These are phyloP conservation scores for Nannobrachium achirus DNA, from an alignment of 2,113 vertebrate species.

Conservation along the genomic window DNA sequence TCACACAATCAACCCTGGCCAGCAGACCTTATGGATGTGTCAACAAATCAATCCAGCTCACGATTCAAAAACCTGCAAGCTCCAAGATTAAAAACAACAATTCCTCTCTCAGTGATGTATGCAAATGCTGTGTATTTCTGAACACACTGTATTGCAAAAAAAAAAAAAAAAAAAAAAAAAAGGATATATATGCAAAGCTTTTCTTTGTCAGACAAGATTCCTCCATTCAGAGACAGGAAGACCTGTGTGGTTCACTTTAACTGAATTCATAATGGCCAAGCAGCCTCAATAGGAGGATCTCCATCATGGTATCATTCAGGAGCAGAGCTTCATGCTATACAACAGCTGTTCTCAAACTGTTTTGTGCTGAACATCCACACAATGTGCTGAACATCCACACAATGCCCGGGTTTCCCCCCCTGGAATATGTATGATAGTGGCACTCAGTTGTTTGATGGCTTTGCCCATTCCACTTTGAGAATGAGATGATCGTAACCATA, in stretches of 20 bases:
- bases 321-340: slow-evolving; percentile 5
- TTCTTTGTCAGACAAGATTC: slow-evolving; percentile 31
- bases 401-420: no score
- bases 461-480: slow-evolving; percentile 98
- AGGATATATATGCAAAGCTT: no score
- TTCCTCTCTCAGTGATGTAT: slow-evolving; percentile 45
- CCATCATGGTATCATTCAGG: not conserved
- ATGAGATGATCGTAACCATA: slow-evolving; percentile 97
- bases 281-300: not conserved
- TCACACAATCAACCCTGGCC: no score
- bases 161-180: no score
- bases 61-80: slow-evolving; percentile 36
- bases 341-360: no score
- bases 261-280: slow-evolving; percentile 8
- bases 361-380: no score
- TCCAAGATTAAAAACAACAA: no score
- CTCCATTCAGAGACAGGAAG: slow-evolving; percentile 28
- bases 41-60: slow-evolving; percentile 31
- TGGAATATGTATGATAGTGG: slow-evolving; percentile 18
- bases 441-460: slow-evolving; percentile 86
- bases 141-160: slow-evolving; percentile 8
- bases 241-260: slow-evolving; percentile 14
- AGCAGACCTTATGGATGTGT: no score
- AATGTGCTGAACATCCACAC: no score
- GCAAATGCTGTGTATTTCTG: slow-evolving; percentile 14